Evolutionary conservation across 2,797 vertebrate genomes (phyloP).

Genomic region (Sandelia bainsii): DNA sequence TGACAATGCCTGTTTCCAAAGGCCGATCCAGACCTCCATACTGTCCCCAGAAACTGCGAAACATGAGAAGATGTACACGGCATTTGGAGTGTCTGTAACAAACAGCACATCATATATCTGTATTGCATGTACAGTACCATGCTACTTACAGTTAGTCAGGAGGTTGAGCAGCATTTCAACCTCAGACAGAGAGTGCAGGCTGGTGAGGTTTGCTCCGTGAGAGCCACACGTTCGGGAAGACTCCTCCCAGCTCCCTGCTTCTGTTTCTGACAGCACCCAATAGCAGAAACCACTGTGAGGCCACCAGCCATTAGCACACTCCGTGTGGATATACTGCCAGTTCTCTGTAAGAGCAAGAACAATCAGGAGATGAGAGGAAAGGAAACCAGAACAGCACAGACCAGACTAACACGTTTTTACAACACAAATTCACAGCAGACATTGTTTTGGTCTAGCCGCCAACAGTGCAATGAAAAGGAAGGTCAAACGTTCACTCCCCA

Average conservation of each 20-base stretch:
- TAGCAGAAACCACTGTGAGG: conserved; percentile 91
- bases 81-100: neutral
- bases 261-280: conserved; percentile 80
- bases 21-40: conserved; percentile 91
- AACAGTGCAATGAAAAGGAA: conserved; percentile 19
- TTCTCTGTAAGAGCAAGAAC: conserved; percentile 74
- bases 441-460: conserved; percentile 53
- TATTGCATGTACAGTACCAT: neutral
- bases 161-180: conserved; percentile 87
- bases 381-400: conserved; percentile 17
- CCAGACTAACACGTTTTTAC: conserved; percentile 22
- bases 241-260: conserved; percentile 86
- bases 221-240: conserved; percentile 85
- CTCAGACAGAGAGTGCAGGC: conserved; percentile 88
- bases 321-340: conserved; percentile 90
- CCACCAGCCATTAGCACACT: conserved; percentile 88
- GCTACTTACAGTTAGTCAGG: conserved; percentile 86
- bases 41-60: conserved; percentile 80
- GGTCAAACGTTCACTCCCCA: conserved; percentile 59
- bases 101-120: neutral
- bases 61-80: neutral
- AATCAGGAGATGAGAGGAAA: conserved; percentile 10
- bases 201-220: conserved; percentile 83
- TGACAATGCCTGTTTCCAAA: conserved; percentile 81
- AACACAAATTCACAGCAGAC: conserved; percentile 41